A percentile compares a stretch with the other conserved stretches of the same genome.
phyloP scores from a whole-genome alignment of 2,113 vertebrate species.

The Dascyllus trimaculatus region DNA sequence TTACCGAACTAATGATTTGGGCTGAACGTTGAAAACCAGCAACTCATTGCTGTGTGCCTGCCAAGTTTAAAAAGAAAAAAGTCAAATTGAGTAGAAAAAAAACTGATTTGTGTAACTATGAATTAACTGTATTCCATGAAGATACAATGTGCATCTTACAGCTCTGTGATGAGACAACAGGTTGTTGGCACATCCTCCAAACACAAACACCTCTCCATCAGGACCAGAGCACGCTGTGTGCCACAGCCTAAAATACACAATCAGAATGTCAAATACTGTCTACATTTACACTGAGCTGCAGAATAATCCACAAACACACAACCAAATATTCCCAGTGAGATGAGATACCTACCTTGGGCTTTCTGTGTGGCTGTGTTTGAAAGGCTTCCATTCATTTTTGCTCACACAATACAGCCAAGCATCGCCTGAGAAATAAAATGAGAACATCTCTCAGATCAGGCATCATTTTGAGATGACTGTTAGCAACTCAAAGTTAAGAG shows the following conservation, averaged over 20 bases:
- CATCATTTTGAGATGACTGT: not conserved
- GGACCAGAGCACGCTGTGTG: conserved; percentile 94
- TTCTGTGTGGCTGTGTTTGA: conserved; percentile 90
- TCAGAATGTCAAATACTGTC: not conserved
- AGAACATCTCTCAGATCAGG: not conserved
- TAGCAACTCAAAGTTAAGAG: not conserved
- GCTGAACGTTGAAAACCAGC: conserved; percentile 93
- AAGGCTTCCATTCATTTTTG: conserved; percentile 93
- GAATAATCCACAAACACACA: not conserved
- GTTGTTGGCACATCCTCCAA: conserved; percentile 98
- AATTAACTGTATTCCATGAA: not conserved
- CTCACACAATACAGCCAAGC: conserved; percentile 95
- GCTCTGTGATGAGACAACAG: conserved; percentile 92
- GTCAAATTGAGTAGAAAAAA: not conserved
- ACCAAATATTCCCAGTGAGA: not conserved
- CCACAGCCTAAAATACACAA: conserved; percentile 88
- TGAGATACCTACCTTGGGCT: conserved; percentile 89
- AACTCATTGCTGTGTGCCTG: conserved; percentile 97
- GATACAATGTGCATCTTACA: conserved; percentile 82
- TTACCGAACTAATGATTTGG: conserved; percentile 94
- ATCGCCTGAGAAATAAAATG: conserved; percentile 86
- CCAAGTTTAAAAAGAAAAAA: not conserved
- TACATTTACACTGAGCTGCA: not conserved
- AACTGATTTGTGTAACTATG: not conserved
- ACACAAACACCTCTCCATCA: conserved; percentile 96